A percentile compares a stretch with the other conserved stretches of the same genome.
phyloP scores from a whole-genome alignment of 2,888 invertebrate species.

The Oscheius myriophilus region DNA sequence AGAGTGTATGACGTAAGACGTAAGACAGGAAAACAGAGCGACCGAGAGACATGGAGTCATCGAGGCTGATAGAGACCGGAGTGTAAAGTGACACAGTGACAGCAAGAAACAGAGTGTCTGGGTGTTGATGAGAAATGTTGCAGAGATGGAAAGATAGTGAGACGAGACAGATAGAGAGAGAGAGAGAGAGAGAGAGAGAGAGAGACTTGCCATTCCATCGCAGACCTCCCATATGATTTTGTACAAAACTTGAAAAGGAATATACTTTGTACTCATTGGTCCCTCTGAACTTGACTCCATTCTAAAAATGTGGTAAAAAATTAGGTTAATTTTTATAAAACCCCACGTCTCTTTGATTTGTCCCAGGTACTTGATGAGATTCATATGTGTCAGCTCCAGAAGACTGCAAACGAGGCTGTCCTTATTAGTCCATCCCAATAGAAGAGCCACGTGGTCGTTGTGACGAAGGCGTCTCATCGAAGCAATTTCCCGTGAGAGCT shows the following conservation, averaged over 20 bases:
- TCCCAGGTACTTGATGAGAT: constrained; percentile 54
- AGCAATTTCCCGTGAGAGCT: constrained; percentile 52
- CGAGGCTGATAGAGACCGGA: too few species aligned
- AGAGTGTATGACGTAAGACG: too few species aligned
- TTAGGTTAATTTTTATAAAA: background rate
- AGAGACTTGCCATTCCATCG: constrained; percentile 49
- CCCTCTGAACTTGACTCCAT: constrained; percentile 14
- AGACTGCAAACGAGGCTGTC: constrained; percentile 55
- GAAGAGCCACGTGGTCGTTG: constrained; percentile 57
- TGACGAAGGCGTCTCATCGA: constrained; percentile 56
- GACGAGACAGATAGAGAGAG: too few species aligned
- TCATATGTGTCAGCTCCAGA: constrained; percentile 59
- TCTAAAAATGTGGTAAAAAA: constrained; percentile 7
- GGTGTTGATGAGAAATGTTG: too few species aligned
- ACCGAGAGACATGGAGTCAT: too few species aligned
- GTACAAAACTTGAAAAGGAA: constrained; percentile 41
- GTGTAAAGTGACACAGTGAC: too few species aligned
- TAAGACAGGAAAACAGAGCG: too few species aligned
- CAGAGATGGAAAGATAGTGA: too few species aligned
- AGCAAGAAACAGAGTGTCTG: too few species aligned
- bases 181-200: background rate
- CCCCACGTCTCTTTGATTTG: constrained; percentile 56
- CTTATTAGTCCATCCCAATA: constrained; percentile 59
- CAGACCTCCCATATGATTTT: constrained; percentile 54
- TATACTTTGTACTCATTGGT: constrained; percentile 14